A percentile compares a stretch with the other conserved stretches of the same genome.
These are phyloP conservation scores for Leucophenga maculata DNA, from an alignment of 2,888 invertebrate genomes.

Conservation along the genomic window DNA sequence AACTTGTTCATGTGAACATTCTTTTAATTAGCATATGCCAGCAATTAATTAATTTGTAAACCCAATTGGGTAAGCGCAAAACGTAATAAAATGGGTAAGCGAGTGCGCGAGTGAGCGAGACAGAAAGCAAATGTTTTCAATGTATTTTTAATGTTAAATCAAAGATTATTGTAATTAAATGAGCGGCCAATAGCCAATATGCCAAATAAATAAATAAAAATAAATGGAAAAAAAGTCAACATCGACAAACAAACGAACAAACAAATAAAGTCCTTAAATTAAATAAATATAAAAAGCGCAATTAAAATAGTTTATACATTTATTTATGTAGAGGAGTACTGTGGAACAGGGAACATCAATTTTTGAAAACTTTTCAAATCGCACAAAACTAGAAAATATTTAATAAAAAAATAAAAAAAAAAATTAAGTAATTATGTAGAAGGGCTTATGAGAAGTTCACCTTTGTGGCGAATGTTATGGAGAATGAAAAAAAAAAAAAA, in stretches of 20 bases:
- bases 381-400: no score
- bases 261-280: conserved; percentile 3
- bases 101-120: background rate
- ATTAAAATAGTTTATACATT: background rate
- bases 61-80: conserved; percentile 20
- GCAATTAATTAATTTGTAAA: conserved; percentile 63
- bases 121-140: background rate
- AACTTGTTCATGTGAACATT: conserved; percentile 44
- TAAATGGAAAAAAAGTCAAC: background rate
- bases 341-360: no score
- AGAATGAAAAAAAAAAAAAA: no score
- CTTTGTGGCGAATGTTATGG: no score
- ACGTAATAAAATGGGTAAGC: background rate
- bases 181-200: background rate
- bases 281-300: background rate
- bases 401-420: no score
- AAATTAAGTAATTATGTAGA: no score
- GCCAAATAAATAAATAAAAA: background rate
- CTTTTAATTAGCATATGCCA: conserved; percentile 64
- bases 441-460: no score
- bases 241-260: background rate
- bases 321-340: no score
- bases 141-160: conserved; percentile 15
- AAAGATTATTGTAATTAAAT: conserved; percentile 20
- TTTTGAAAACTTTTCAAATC: no score